Percentiles rank a stretch among this genome's conserved stretches.
These are phyloP conservation scores for Ochropleura plecta DNA, from an alignment of 2,888 invertebrate species.

Conservation along the genomic window DNA sequence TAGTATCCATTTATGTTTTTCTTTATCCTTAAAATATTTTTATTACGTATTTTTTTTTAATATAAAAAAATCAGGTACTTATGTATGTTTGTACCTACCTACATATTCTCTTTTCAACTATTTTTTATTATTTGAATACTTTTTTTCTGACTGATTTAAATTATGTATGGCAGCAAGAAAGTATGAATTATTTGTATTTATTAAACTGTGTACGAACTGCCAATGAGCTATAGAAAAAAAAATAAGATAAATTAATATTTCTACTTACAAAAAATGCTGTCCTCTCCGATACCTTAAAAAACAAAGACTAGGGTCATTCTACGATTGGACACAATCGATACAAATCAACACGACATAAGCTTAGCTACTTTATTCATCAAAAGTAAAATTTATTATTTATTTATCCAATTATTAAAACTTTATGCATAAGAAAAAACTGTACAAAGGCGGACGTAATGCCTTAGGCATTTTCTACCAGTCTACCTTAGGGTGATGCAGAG, in stretches of 20 bases:
- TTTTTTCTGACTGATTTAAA: not conserved
- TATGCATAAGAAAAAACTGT: too few species aligned
- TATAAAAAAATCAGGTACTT: not conserved
- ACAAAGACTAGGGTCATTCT: constrained; percentile 58
- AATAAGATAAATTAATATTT: constrained; percentile 6
- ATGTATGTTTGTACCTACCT: not conserved
- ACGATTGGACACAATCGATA: constrained; percentile 46
- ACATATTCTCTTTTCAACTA: not conserved
- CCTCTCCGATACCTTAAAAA: constrained; percentile 58
- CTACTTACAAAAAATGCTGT: constrained; percentile 59
- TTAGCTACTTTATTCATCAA: not conserved
- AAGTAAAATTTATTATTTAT: not conserved
- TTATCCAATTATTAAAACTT: too few species aligned
- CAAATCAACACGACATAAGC: constrained; percentile 7
- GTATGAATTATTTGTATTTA: too few species aligned
- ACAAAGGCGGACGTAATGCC: too few species aligned
- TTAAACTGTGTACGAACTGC: not conserved
- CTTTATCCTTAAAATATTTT: not conserved
- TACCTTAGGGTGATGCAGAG: too few species aligned
- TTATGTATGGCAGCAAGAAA: not conserved
- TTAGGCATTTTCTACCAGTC: too few species aligned
- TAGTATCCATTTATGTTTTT: constrained; percentile 2
- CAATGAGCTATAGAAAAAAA: not conserved
- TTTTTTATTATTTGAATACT: not conserved
- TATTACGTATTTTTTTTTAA: not conserved